Percentiles rank a stretch among this genome's conserved stretches.
These are phyloP conservation scores for Atherinosoma microstoma DNA, from an alignment of 2,797 vertebrate genomes.

Conservation along the genomic window DNA sequence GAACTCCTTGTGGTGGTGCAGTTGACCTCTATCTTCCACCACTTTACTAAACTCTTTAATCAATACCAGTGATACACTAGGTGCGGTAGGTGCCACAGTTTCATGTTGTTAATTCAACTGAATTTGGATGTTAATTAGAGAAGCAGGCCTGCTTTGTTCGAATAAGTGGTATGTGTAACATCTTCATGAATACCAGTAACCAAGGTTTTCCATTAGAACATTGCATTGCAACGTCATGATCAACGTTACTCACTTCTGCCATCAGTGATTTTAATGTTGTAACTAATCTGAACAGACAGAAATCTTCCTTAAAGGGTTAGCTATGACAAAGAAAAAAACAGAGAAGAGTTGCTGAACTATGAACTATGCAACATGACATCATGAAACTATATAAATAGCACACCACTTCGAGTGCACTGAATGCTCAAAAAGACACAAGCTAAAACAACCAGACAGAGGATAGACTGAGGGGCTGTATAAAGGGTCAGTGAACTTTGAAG, in stretches of 20 bases:
- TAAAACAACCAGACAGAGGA: constrained; percentile 1
- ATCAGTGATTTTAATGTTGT: neutral
- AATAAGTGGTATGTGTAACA: neutral
- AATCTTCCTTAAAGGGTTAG: neutral
- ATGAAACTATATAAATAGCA: constrained; percentile 12
- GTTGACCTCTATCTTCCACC: constrained; percentile 53
- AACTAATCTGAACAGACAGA: neutral
- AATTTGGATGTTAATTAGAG: constrained; percentile 26
- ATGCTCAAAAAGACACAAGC: constrained; percentile 11
- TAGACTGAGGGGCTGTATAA: neutral
- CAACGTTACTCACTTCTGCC: neutral
- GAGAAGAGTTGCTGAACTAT: neutral
- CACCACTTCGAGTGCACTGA: neutral
- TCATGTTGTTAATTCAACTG: constrained; percentile 9
- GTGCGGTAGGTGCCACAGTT: constrained; percentile 28
- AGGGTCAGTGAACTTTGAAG: neutral
- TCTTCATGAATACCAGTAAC: neutral
- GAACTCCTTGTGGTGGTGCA: constrained; percentile 25
- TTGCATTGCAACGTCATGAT: neutral
- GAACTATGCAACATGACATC: neutral
- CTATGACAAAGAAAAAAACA: neutral
- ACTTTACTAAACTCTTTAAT: constrained; percentile 38
- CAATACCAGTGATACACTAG: constrained; percentile 4
- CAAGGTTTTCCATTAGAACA: neutral
- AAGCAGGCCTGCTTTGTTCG: neutral